Conservation (phyloP, 2,888 invertebrate species). For the Bombyx huttoni region DNA sequence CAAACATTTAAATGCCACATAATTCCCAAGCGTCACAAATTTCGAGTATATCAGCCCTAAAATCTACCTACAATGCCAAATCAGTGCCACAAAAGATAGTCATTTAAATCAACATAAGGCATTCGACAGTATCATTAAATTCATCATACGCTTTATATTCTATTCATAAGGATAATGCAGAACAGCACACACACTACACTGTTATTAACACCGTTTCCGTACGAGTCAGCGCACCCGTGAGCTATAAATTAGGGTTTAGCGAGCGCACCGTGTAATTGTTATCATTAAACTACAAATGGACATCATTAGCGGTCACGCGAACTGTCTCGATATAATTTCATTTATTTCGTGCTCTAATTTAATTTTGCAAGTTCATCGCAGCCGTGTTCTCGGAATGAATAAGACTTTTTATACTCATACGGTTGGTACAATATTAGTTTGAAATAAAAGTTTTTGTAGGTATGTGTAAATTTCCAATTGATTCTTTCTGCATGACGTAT, state of each 20-base stretch:
- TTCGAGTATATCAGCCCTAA: too few species aligned
- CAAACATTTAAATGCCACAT: too few species aligned
- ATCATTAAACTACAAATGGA: constrained; percentile 33
- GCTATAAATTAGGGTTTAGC: constrained; percentile 20
- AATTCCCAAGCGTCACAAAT: too few species aligned
- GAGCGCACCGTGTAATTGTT: constrained; percentile 17
- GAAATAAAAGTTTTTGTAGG: not conserved
- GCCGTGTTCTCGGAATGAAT: not conserved
- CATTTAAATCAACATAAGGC: not conserved
- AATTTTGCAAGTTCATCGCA: not conserved
- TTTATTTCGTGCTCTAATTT: constrained; percentile 15
- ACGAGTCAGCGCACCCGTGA: constrained; percentile 9
- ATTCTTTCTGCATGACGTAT: too few species aligned
- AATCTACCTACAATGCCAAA: too few species aligned
- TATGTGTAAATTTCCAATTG: too few species aligned
- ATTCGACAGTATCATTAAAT: not conserved
- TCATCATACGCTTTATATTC: not conserved
- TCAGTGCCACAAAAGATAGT: not conserved
- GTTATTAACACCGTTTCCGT: constrained; percentile 4
- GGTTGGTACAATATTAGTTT: not conserved
- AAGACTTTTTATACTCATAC: not conserved
- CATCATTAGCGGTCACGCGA: constrained; percentile 7
- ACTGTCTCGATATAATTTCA: constrained; percentile 10
- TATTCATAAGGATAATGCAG: not conserved
- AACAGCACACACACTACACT: not conserved